Evolutionary conservation across 30 jellyfish, hydroid and myxozoan species (phyloP).

Genomic region (Pelagia noctiluca): DNA sequence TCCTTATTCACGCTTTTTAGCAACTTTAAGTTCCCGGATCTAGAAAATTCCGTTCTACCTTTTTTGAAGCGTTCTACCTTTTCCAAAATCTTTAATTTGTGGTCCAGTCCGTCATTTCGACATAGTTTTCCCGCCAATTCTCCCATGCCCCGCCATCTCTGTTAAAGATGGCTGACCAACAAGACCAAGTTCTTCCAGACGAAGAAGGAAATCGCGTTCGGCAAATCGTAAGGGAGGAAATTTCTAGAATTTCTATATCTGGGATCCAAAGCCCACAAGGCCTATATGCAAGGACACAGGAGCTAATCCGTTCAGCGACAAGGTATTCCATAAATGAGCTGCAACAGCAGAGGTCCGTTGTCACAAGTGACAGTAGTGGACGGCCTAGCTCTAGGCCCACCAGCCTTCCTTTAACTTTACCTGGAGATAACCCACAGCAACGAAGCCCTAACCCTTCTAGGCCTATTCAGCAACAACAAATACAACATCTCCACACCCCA

Average conservation of each 20-base stretch:
- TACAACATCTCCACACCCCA: slow-evolving; percentile 11
- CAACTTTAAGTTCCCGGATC: slow-evolving; percentile 39
- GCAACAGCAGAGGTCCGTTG: slow-evolving; percentile 19
- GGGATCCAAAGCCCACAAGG: slow-evolving; percentile 36
- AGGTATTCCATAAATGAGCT: slow-evolving; percentile 11
- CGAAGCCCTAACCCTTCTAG: slow-evolving; percentile 24
- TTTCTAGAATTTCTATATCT: neutral
- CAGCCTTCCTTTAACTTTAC: slow-evolving; percentile 3
- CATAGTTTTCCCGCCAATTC: slow-evolving; percentile 33
- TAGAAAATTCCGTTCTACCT: slow-evolving; percentile 25
- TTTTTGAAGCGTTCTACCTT: slow-evolving; percentile 35
- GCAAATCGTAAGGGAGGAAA: slow-evolving; percentile 24
- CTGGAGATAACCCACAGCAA: slow-evolving; percentile 16
- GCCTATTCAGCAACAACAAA: neutral
- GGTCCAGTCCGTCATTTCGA: slow-evolving; percentile 47
- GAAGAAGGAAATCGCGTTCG: slow-evolving; percentile 28
- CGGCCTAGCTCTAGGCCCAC: slow-evolving; percentile 30
- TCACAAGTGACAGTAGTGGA: neutral
- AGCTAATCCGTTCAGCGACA: slow-evolving; percentile 5
- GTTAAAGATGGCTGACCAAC: slow-evolving; percentile 36
- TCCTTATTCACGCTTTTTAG: slow-evolving; percentile 28
- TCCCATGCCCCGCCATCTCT: slow-evolving; percentile 19
- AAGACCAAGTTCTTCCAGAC: slow-evolving; percentile 19
- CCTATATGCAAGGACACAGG: slow-evolving; percentile 26
- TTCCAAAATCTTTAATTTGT: slow-evolving; percentile 21